Evolutionary conservation across 1,140 invertebrate genomes (phyloP), one percentile per base, ranked within the genome.

Genomic region (Nomia melanderi): DNA sequence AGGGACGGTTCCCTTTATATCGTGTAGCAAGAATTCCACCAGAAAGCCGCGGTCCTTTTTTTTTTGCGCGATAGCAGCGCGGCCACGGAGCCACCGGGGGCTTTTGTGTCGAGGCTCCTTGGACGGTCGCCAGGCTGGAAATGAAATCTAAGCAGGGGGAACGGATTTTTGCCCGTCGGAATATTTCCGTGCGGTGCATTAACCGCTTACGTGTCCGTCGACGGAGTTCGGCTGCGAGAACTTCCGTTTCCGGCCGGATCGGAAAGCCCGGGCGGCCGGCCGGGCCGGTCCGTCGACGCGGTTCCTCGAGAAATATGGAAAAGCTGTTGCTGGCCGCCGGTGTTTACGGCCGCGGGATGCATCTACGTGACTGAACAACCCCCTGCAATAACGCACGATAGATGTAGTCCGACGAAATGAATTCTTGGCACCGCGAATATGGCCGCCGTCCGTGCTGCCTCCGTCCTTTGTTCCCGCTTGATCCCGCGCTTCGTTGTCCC

Each of bases 101-200:
- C 53, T 47, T 70, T 76, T 76, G 44, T 66, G 66, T 47, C 74
- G 64, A 44, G 36, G 17, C 23, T 72, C 66, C 47, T 74, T 74
- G 71, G 71, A 44, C 44, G 9, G 31, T 39, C 71, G 71, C 71
- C 71, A 63, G 31, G 44, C 27, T 62, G 39, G 56, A 33, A 62
- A 62, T 62, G 69, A 62, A 71, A 71, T 71, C 69, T 71, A 62
- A 71, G 69, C 56, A 60, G 41, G 20, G 39, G 23, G 56, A 47
- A 62, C 56, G 56, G 39, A 29, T 71, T 71, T 71, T 62, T 62
- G 9, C 69, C 29, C 39, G 23, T 6, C 23, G 39, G 56, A 62
- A 71, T 47, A 50, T 60, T 71, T 71, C 56, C 27, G 36, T 59
- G 69, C 39, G 69, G n/a, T 31, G 36, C 39, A 71, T 60, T 71